A percentile compares a stretch with the other conserved stretches of the same genome.
These are phyloP conservation scores for Procambarus clarkii DNA, from an alignment of 1,140 invertebrate species.

Conservation along the genomic window DNA sequence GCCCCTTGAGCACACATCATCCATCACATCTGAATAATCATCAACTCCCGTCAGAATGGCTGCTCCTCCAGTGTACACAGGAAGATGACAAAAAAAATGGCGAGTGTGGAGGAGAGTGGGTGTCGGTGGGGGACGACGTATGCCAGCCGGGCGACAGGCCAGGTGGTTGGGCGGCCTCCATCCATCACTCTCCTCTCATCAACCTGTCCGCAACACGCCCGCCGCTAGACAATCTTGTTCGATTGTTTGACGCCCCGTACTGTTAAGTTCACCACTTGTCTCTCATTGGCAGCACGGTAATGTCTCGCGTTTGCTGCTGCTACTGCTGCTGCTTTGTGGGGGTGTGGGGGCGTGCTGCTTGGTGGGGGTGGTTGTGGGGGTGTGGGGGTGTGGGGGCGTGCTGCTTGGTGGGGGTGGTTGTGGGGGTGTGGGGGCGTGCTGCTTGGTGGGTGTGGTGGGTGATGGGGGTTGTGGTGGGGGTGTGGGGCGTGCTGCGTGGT, in stretches of 20 bases:
- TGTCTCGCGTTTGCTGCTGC: neutral
- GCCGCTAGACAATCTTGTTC: constrained; percentile 43
- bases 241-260: constrained; percentile 46
- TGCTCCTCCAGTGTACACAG: neutral
- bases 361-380: too few relatives aligned
- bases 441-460: too few relatives aligned
- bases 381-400: too few relatives aligned
- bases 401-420: too few relatives aligned
- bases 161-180: neutral
- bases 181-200: constrained; percentile 36
- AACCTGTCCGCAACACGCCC: constrained; percentile 25
- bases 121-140: neutral
- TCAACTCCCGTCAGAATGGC: neutral
- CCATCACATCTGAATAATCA: neutral
- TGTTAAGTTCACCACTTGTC: constrained; percentile 27
- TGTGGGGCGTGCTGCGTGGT: too few relatives aligned
- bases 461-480: too few relatives aligned
- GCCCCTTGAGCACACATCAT: neutral
- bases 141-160: neutral
- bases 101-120: neutral
- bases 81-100: neutral
- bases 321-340: too few relatives aligned
- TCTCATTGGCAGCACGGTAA: constrained; percentile 5
- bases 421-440: too few relatives aligned
- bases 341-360: too few relatives aligned